Conservation (phyloP, 2,888 invertebrate species). For the Noctua fimbriata region DNA sequence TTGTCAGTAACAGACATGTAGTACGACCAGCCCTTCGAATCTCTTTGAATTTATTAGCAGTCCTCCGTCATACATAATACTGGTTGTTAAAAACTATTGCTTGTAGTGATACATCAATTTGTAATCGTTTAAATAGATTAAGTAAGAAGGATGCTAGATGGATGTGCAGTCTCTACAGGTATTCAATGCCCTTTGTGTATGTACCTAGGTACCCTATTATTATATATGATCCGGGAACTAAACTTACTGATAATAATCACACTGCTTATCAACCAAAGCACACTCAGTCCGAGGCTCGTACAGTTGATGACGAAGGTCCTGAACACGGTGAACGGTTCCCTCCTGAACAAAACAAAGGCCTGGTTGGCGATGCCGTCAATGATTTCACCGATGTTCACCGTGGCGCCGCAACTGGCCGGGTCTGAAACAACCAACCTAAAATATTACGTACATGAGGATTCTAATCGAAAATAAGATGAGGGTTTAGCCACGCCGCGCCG, state of each 20-base stretch:
- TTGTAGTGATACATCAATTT: background rate
- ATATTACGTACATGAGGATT: constrained; percentile 42
- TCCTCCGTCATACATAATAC: background rate
- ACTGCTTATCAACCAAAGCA: constrained; percentile 79
- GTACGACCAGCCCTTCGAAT: background rate
- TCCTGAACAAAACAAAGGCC: constrained; percentile 78
- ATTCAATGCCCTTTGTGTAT: background rate
- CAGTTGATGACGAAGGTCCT: constrained; percentile 81
- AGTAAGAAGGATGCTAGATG: background rate
- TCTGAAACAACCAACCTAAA: constrained; percentile 74
- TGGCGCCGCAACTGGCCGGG: constrained; percentile 74
- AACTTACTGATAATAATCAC: constrained; percentile 80
- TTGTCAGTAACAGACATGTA: background rate
- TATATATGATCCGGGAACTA: background rate
- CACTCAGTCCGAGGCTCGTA: constrained; percentile 73
- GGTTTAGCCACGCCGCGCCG: too few species aligned
- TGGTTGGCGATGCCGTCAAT: constrained; percentile 78
- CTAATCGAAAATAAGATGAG: background rate
- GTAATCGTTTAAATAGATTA: background rate
- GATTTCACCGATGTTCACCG: constrained; percentile 79
- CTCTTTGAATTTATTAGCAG: background rate
- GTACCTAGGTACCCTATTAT: background rate
- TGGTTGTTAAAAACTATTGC: background rate
- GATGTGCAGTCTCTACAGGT: background rate
- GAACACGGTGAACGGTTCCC: constrained; percentile 76